Base-by-base conservation (phyloP, 2,113 vertebrate genomes). In the Nanorana parkeri region DNA sequence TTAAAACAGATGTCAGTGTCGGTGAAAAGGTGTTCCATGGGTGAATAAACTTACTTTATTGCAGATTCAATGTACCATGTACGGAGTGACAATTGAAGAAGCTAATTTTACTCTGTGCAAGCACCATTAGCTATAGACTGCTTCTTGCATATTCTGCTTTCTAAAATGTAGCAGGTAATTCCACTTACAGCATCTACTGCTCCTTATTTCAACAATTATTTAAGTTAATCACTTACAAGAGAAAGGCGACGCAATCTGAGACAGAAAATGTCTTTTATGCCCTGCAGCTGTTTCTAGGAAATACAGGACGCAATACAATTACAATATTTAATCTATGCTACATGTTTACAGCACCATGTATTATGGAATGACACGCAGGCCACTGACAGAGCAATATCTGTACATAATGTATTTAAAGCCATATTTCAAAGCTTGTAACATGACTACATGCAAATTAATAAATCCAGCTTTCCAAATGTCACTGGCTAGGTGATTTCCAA, bases 381-480 rank as follows among this genome's bases (percentile, higher is more conserved):
- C 79, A 80, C 0, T 13, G 78, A 84, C 84, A 76, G 60, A 78
- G 67, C 28, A 51, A 73, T 51, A 76, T 74, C 86, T 86, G 78
- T 23, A 69, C n/a, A 13, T 75, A 86, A 85, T 5, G 0, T 47
- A 84, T 84, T 85, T 83, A 85, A 89, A 89, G 64, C 76, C 55
- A 2, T 86, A 90, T 89, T 92, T 89, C 85, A 88, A 91, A 88
- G 84, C 83, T 10, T 69, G 81, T 77, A 89, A 85, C 86, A 78
- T 51, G 73, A 82, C 87, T 87, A 87, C 87, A 87, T 88, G 86
- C 87, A 90, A 91, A 92, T 90, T 85, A 89, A 89, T 90, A 85
- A 89, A 86, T 87, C 87, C 69, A 89, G 85, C 84, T 83, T 89
- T 66, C 87, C 84, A 86, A 91, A 91, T 90, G 88, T 88, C 90